Percentiles rank a stretch among this genome's conserved stretches.
These are phyloP conservation scores for Nephrotoma guestfalica DNA, from an alignment of 2,888 invertebrate species.

Conservation along the genomic window DNA sequence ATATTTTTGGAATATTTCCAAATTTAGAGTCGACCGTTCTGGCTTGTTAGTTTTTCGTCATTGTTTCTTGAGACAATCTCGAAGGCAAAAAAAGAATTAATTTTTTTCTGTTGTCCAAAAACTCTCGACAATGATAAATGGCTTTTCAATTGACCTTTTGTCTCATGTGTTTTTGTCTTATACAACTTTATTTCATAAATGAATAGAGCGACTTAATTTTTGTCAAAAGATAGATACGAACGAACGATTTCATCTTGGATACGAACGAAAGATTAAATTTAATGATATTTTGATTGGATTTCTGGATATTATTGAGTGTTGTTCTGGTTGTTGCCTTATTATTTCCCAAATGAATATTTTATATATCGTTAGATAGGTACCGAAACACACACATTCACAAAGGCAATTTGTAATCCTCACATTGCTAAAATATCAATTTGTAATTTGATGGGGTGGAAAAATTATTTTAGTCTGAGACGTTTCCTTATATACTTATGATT, in stretches of 20 bases:
- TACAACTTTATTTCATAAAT: not conserved
- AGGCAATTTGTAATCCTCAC: too few relatives aligned
- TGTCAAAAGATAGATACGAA: not conserved
- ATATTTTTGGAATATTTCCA: not conserved
- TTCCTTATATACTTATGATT: not conserved
- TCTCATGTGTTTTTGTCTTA: constrained; percentile 1
- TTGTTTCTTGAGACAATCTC: not conserved
- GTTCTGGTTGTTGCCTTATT: not conserved
- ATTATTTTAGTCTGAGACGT: not conserved
- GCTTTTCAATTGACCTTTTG: constrained; percentile 1
- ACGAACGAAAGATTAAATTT: not conserved
- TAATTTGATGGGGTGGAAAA: not conserved
- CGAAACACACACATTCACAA: not conserved
- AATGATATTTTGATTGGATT: not conserved
- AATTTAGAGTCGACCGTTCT: not conserved
- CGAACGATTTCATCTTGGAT: not conserved
- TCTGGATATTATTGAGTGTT: not conserved
- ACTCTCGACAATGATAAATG: constrained; percentile 2
- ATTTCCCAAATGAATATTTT: not conserved
- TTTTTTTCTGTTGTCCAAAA: not conserved
- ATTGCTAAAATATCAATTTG: not conserved
- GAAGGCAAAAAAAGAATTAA: not conserved
- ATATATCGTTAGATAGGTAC: not conserved
- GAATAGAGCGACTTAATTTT: not conserved
- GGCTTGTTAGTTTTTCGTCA: not conserved